Conservation (phyloP, 2,113 vertebrate genomes). For the Chionis minor region DNA sequence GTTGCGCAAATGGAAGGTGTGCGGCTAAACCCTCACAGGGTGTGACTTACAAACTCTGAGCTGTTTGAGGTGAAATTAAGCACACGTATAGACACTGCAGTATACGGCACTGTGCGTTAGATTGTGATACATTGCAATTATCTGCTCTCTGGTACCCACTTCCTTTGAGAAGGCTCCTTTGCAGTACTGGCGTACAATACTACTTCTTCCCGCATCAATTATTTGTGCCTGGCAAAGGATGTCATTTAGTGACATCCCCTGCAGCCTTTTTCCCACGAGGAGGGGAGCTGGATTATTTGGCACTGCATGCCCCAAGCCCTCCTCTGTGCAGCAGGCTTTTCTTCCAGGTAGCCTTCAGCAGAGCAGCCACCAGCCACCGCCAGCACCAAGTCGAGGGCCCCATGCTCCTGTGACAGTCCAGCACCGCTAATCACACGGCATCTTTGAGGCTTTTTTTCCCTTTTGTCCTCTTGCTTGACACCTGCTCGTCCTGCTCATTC, state of each 20-base stretch:
- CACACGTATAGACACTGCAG: background rate
- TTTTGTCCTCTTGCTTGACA: background rate
- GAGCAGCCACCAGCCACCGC: background rate
- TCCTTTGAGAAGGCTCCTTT: background rate
- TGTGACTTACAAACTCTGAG: background rate
- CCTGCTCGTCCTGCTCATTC: background rate
- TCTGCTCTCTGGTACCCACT: background rate
- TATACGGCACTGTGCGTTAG: too few species aligned
- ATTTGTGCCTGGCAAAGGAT: background rate
- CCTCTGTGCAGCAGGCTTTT: background rate
- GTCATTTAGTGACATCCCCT: background rate
- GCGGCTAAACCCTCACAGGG: rapidly evolving
- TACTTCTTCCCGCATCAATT: background rate
- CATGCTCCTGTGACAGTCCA: background rate
- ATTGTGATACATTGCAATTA: background rate
- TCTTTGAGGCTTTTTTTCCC: rapidly evolving
- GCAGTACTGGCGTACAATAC: rapidly evolving
- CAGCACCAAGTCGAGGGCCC: background rate
- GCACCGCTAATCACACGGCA: rapidly evolving
- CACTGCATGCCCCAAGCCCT: background rate
- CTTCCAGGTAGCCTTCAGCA: background rate
- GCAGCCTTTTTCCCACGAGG: too few species aligned
- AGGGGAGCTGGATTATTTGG: background rate
- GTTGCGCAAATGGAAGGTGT: background rate
- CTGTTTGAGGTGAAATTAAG: background rate